phyloP scores from a whole-genome alignment of 2,888 invertebrate genomes.

The Sialis lutaria region DNA sequence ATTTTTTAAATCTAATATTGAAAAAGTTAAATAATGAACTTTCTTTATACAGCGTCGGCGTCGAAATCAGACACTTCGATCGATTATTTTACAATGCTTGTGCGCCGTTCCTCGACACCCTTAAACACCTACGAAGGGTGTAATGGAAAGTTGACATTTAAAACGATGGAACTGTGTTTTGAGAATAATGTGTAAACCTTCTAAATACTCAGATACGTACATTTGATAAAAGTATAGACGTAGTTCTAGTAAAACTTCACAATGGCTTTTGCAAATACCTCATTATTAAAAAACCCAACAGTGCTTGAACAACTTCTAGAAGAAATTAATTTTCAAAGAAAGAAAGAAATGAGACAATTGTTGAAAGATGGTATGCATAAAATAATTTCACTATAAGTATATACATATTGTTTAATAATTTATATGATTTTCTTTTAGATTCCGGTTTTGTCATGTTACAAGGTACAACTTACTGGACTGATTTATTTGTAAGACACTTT shows the following conservation, averaged over 20 bases:
- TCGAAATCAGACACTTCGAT: too few relatives aligned
- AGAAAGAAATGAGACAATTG: constrained; percentile 78
- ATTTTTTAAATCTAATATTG: too few relatives aligned
- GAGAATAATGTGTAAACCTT: too few relatives aligned
- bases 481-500: constrained; percentile 86
- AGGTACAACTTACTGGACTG: constrained; percentile 91
- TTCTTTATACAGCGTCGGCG: too few relatives aligned
- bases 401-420: background rate
- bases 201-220: too few relatives aligned
- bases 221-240: too few relatives aligned
- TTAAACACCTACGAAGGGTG: too few relatives aligned
- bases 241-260: background rate
- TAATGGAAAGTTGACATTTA: too few relatives aligned
- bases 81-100: too few relatives aligned
- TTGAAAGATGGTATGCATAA: constrained; percentile 59
- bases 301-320: constrained; percentile 73
- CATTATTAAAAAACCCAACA: constrained; percentile 36
- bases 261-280: constrained; percentile 23
- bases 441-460: constrained; percentile 84
- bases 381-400: background rate
- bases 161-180: too few relatives aligned
- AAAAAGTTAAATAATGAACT: too few relatives aligned
- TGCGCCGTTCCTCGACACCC: too few relatives aligned
- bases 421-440: constrained; percentile 34
- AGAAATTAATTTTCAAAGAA: constrained; percentile 83